Conservation (phyloP, 2,888 invertebrate species). For the Anodontia alba region DNA sequence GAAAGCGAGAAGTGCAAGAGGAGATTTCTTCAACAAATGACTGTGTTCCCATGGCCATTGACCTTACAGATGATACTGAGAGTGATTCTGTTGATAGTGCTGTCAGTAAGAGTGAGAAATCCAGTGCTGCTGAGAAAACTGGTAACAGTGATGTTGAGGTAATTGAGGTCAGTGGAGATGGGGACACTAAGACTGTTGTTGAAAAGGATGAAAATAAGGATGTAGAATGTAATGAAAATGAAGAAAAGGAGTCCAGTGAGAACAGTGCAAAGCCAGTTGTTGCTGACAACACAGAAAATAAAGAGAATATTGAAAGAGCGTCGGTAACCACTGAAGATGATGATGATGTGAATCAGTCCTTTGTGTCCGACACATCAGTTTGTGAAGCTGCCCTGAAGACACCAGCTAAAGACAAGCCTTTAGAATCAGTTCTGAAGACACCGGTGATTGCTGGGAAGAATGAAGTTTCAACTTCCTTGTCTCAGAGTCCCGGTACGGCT, state of each 20-base stretch:
- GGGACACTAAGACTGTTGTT: not conserved
- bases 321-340: slow-evolving; percentile 35
- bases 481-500: slow-evolving; percentile 31
- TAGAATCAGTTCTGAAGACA: slow-evolving; percentile 40
- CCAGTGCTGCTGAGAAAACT: not conserved
- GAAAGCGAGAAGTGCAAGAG: slow-evolving; percentile 45
- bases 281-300: not conserved
- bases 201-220: not conserved
- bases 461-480: slow-evolving; percentile 23
- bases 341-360: slow-evolving; percentile 35
- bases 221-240: not conserved
- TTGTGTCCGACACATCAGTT: slow-evolving; percentile 55
- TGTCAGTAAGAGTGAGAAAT: slow-evolving; percentile 12
- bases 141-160: not conserved
- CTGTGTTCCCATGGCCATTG: slow-evolving; percentile 69
- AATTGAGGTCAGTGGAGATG: not conserved
- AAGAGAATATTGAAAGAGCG: slow-evolving; percentile 24
- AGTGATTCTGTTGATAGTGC: slow-evolving; percentile 10
- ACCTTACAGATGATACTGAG: slow-evolving; percentile 62
- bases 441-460: slow-evolving; percentile 22
- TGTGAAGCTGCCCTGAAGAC: slow-evolving; percentile 60
- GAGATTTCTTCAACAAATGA: slow-evolving; percentile 77
- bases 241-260: not conserved
- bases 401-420: slow-evolving; percentile 45
- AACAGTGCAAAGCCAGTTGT: not conserved